phyloP scores from a whole-genome alignment of 2,113 vertebrate species.

The Xiphorhynchus elegans region DNA sequence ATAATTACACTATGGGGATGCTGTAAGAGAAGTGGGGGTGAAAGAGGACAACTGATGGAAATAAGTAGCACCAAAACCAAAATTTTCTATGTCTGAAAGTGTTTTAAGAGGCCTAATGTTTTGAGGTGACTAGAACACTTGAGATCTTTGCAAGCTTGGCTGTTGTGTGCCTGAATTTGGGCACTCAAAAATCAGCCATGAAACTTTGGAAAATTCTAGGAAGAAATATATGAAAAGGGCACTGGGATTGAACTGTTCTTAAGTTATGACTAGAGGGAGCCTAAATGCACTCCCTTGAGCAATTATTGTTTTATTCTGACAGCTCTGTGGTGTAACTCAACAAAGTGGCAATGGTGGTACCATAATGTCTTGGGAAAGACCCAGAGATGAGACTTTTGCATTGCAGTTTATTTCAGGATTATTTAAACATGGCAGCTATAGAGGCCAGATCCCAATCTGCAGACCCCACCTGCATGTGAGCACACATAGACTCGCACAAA shows the following conservation, averaged over 20 bases:
- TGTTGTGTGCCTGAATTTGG: not conserved
- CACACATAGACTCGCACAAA: not conserved
- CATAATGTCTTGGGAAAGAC: not conserved
- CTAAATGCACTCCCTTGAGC: rapidly evolving
- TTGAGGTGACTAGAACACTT: not conserved
- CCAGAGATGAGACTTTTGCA: not conserved
- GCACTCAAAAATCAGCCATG: not conserved
- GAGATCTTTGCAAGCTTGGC: not conserved
- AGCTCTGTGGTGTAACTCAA: not conserved
- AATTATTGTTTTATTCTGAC: not conserved
- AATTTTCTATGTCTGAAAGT: not conserved
- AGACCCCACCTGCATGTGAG: not conserved
- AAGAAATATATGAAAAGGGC: not conserved
- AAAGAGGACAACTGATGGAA: not conserved
- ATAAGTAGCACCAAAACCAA: not conserved
- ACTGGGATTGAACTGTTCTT: not conserved
- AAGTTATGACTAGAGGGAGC: not conserved
- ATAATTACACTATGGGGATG: not conserved
- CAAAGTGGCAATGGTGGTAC: not conserved
- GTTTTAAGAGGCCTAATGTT: not conserved
- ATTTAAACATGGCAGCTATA: not conserved
- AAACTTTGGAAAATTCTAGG: not conserved
- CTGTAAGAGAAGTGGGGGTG: not conserved
- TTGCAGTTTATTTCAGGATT: not conserved
- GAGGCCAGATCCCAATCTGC: not conserved